These are phyloP conservation scores for Lasioglossum baleicum DNA, from an alignment of 1,140 invertebrate species.

Conservation along the genomic window DNA sequence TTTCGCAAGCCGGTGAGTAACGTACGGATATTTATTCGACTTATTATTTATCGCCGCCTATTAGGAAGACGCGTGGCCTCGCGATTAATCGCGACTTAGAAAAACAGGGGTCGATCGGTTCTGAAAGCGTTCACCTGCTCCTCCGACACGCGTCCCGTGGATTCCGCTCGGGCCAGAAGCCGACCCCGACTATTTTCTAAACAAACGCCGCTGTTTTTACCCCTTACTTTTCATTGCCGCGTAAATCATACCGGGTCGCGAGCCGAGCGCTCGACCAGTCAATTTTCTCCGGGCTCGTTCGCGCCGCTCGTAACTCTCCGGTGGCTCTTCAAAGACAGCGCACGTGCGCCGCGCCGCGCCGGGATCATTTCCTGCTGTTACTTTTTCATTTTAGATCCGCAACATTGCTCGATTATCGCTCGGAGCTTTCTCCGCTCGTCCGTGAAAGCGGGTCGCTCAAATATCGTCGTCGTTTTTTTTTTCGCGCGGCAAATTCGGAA, in stretches of 20 bases:
- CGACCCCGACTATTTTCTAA: conserved; percentile 39
- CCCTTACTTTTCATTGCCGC: conserved; percentile 27
- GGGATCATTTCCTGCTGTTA: background rate
- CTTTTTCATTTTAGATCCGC: background rate
- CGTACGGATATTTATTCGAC: background rate
- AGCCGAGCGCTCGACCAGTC: background rate
- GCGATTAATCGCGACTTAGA: conserved; percentile 22
- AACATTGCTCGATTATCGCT: background rate
- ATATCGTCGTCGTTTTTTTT: no score
- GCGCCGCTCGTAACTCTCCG: conserved; percentile 14
- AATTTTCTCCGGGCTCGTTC: conserved; percentile 15
- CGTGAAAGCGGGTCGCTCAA: no score
- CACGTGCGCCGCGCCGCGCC: background rate
- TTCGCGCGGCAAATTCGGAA: no score
- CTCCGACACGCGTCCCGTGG: background rate
- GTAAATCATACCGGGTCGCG: conserved; percentile 31
- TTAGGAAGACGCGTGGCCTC: background rate
- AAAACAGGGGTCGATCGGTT: conserved; percentile 22
- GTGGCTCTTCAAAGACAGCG: background rate
- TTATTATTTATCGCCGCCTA: background rate
- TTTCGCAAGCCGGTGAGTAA: no score
- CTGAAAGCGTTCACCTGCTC: conserved; percentile 22
- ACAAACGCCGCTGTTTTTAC: conserved; percentile 39
- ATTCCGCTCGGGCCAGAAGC: background rate
- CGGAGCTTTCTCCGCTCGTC: background rate